These are phyloP conservation scores for Saccopteryx leptura DNA, from an alignment of 2,113 vertebrate genomes.

Conservation along the genomic window DNA sequence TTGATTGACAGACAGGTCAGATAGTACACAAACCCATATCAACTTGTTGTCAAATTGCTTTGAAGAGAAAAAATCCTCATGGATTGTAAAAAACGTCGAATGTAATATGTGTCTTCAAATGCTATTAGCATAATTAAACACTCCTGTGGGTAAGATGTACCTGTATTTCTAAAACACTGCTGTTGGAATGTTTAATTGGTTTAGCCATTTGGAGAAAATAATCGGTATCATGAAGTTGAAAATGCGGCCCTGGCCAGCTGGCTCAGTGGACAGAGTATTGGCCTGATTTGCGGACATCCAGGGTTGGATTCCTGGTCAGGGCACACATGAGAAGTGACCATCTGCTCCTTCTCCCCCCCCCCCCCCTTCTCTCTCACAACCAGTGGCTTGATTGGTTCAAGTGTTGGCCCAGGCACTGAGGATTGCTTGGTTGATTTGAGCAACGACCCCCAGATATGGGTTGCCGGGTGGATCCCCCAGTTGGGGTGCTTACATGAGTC, in stretches of 20 bases:
- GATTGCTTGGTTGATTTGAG: too few relatives aligned
- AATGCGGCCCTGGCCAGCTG: background rate
- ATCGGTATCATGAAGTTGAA: background rate
- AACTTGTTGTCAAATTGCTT: background rate
- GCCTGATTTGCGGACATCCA: too few relatives aligned
- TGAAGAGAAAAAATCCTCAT: background rate
- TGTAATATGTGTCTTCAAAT: background rate
- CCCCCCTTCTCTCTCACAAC: too few relatives aligned
- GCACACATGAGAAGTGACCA: too few relatives aligned
- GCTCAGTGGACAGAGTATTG: too few relatives aligned
- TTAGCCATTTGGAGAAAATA: conserved; percentile 34
- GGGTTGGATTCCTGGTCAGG: too few relatives aligned
- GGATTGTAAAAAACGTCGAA: background rate
- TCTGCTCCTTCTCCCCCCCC: too few relatives aligned
- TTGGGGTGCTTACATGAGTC: too few relatives aligned
- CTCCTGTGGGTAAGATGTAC: background rate
- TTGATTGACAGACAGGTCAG: background rate
- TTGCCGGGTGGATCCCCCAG: too few relatives aligned
- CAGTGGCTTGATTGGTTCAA: too few relatives aligned
- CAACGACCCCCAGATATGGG: too few relatives aligned
- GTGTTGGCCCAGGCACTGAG: too few relatives aligned
- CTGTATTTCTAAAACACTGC: background rate
- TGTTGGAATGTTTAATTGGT: background rate
- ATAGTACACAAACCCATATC: background rate
- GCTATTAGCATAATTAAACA: background rate